Conservation (phyloP, 1,140 invertebrate species). For the Eumaeus atala region DNA sequence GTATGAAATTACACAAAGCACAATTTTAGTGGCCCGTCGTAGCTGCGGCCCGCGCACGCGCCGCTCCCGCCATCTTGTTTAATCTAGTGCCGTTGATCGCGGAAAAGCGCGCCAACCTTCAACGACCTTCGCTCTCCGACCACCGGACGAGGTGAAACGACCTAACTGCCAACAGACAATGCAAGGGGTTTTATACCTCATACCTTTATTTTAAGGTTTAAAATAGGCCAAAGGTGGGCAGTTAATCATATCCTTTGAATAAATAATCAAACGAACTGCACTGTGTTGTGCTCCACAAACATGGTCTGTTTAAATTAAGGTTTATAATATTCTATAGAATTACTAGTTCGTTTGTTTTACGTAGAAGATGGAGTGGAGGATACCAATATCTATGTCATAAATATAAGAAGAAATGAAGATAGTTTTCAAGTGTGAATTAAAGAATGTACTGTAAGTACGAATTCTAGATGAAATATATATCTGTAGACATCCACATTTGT, state of each 20-base stretch:
- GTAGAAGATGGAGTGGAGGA: neutral
- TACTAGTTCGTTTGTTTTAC: constrained; percentile 1
- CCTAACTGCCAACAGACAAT: constrained; percentile 22
- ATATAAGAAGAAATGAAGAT: too few relatives aligned
- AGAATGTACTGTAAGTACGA: too few relatives aligned
- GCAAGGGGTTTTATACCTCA: constrained; percentile 1
- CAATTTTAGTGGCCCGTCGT: constrained; percentile 49
- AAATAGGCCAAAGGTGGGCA: neutral
- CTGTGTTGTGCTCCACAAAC: constrained; percentile 45
- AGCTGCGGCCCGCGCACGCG: constrained; percentile 59
- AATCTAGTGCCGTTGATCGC: constrained; percentile 70
- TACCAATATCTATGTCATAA: too few relatives aligned
- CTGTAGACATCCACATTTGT: too few relatives aligned
- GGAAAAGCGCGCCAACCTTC: constrained; percentile 73
- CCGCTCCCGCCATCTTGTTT: constrained; percentile 68
- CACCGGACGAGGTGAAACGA: constrained; percentile 34
- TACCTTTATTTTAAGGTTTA: neutral
- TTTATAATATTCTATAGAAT: constrained; percentile 42
- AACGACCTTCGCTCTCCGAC: constrained; percentile 71
- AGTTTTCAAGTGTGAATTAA: too few relatives aligned
- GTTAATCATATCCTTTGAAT: constrained; percentile 13
- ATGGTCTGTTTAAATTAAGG: constrained; percentile 52
- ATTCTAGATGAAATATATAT: too few relatives aligned
- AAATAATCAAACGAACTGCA: constrained; percentile 28
- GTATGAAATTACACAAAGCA: constrained; percentile 22